These are phyloP conservation scores for Decapterus maruadsi DNA, from an alignment of 2,797 vertebrate species.

Conservation along the genomic window DNA sequence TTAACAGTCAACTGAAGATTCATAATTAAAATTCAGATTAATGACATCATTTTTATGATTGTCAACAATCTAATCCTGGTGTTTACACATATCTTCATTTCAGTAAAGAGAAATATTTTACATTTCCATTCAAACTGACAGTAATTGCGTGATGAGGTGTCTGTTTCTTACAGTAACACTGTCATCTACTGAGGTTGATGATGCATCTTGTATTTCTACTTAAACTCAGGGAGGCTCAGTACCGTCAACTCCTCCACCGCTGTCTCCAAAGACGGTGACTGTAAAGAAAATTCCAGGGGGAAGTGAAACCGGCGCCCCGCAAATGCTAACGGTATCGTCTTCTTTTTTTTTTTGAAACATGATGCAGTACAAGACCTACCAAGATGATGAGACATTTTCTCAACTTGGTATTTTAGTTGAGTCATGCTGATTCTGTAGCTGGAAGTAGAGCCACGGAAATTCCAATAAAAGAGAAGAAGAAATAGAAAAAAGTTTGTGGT, in stretches of 20 bases:
- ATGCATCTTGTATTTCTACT: neutral
- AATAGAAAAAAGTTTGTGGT: neutral
- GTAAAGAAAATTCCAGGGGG: rapidly evolving
- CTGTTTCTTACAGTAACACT: neutral
- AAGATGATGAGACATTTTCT: neutral
- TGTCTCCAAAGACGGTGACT: rapidly evolving
- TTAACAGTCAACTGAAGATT: too few species aligned
- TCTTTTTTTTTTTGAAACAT: neutral
- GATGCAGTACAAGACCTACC: neutral
- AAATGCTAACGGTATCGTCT: neutral
- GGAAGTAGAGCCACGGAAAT: neutral
- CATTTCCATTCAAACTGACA: too few species aligned
- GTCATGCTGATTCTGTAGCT: neutral
- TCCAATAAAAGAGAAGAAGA: neutral
- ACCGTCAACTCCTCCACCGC: neutral
- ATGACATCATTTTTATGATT: too few species aligned
- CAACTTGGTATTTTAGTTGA: too few species aligned
- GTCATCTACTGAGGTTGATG: neutral
- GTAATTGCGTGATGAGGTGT: neutral
- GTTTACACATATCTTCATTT: too few species aligned
- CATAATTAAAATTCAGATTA: too few species aligned
- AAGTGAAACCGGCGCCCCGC: rapidly evolving
- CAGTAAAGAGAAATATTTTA: too few species aligned
- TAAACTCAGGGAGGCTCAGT: neutral
- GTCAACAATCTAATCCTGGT: too few species aligned